phyloP scores from a whole-genome alignment of 2,113 vertebrate genomes.

The Dicerorhinus sumatrensis region DNA sequence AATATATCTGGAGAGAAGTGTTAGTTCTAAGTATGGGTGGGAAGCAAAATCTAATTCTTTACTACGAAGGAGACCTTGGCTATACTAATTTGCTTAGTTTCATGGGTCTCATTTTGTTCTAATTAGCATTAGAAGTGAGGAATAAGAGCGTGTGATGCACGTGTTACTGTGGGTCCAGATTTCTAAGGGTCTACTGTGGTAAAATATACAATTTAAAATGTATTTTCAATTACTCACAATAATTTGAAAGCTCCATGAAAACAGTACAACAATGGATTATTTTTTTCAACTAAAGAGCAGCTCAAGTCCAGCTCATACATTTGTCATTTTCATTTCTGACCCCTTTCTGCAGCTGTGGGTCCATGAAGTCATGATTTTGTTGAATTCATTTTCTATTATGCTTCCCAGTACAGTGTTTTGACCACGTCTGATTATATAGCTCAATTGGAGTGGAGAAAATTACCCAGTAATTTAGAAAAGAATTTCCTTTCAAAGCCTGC shows the following conservation, averaged over 20 bases:
- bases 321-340: constrained; percentile 72
- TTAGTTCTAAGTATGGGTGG: neutral
- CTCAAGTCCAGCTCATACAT: constrained; percentile 34
- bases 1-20: neutral
- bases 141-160: neutral
- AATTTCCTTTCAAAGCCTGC: constrained; percentile 76
- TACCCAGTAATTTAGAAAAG: constrained; percentile 82
- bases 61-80: neutral
- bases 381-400: constrained; percentile 79
- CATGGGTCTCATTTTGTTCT: neutral
- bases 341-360: neutral
- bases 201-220: constrained; percentile 46
- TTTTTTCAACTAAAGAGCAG: constrained; percentile 13
- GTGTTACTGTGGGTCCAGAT: neutral
- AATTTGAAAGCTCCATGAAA: neutral
- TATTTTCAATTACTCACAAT: constrained; percentile 14
- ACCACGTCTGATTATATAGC: constrained; percentile 80
- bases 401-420: constrained; percentile 81
- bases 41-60: neutral
- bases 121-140: neutral
- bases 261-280: neutral
- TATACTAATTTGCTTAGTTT: neutral
- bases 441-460: constrained; percentile 81
- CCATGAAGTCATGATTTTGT: constrained; percentile 62
- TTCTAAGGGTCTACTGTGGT: neutral